Evolutionary conservation across 2,113 vertebrate species (phyloP).

Genomic region (Brachirus orientalis): DNA sequence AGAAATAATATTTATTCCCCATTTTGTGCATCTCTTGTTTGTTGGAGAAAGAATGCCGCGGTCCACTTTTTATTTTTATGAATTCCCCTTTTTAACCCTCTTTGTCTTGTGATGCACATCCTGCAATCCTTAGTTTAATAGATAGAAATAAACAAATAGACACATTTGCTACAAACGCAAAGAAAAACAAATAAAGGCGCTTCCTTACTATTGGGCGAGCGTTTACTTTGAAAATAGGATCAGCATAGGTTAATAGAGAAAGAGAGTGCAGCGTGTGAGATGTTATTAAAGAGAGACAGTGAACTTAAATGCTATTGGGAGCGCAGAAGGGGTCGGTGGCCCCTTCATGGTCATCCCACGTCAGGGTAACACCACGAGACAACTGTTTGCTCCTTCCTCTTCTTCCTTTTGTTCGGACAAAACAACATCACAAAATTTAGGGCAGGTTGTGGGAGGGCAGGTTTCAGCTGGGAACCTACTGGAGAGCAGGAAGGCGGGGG

Average conservation of each 20-base stretch:
- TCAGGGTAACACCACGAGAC: conserved; percentile 51
- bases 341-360: conserved; percentile 52
- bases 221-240: conserved; percentile 44
- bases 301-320: conserved; percentile 62
- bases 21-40: conserved; percentile 76
- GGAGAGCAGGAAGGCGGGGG: conserved; percentile 19
- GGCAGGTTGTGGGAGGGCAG: conserved; percentile 25
- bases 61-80: conserved; percentile 66
- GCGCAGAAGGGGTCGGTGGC: conserved; percentile 41
- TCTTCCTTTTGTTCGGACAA: conserved; percentile 41
- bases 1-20: conserved; percentile 78
- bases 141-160: conserved; percentile 39
- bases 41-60: conserved; percentile 58
- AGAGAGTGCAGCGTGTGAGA: conserved; percentile 45
- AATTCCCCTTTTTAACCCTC: conserved; percentile 18
- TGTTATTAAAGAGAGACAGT: conserved; percentile 51
- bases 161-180: conserved; percentile 19
- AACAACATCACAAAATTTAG: conserved; percentile 41
- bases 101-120: conserved; percentile 39
- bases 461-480: conserved; percentile 34
- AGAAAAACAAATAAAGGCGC: conserved; percentile 6
- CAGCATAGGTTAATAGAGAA: conserved; percentile 49
- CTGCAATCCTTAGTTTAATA: conserved; percentile 28
- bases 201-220: conserved; percentile 18
- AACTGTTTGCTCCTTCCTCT: conserved; percentile 33